Base-by-base conservation (phyloP, 2,113 vertebrate genomes). In the Stomatorhinus ivindoensis region DNA sequence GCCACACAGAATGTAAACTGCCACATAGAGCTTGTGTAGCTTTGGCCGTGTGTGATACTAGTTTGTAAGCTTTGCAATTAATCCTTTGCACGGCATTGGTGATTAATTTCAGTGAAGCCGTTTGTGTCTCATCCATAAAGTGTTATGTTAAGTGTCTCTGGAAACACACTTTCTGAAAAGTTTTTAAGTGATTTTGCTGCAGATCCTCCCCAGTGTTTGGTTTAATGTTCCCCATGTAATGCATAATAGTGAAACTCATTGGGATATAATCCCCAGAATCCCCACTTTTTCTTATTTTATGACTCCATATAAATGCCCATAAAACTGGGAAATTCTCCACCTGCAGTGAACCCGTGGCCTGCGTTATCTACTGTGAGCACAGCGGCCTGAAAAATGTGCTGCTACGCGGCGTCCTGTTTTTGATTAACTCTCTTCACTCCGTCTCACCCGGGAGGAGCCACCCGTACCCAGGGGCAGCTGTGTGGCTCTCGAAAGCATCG, bases 401-500 rank as follows among this genome's bases (percentile, higher is more conserved):
- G 15, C 2, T 39, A 1, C 9, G 17, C 4, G 0, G 10, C 31
- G 13, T 53, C 13, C 24, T 87, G 50, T 39, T 87, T 88, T 82
- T 35, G 50, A 42, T 90, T 76, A 46, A 76, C 65, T 55, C 85
- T 87, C 87, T 44, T n/a, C 73, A 31, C 85, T 87, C 80, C 35
- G 65, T 87, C 19, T 88, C 88, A 44, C 90, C 46, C 69, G 76
- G 87, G 61, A 27, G 31, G 48, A 89, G 90, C 91, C 89, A 90
- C 89, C 65, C 11, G 21, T 80, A 90, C 91, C 89, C 91, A 86
- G 83, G 92, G 94, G 92, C 95, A 95, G 95, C 94, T 96, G 95
- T 95, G 92, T 90, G 73, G 88, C 55, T 31, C 65, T 93, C 92
- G 94, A 95, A 94, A 95, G 91, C 94, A 94, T 95, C 92, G 92